phyloP scores from a whole-genome alignment of 2,113 vertebrate species.

The Tricholaema leucomelas region DNA sequence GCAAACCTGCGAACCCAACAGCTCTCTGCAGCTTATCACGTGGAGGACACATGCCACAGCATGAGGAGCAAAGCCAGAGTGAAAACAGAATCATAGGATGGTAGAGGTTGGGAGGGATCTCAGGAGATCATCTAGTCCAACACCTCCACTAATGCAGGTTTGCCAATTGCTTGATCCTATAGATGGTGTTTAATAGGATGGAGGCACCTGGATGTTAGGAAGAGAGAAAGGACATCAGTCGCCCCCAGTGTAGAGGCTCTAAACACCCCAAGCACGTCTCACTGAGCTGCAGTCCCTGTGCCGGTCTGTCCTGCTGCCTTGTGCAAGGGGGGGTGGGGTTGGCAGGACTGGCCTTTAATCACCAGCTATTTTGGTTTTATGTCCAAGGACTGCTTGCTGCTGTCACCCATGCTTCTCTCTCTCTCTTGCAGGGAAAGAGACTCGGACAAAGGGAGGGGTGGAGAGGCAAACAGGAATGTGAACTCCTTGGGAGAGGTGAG shows the following conservation, averaged over 20 bases:
- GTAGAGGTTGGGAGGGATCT: no score
- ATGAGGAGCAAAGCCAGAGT: background rate
- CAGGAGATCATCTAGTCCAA: no score
- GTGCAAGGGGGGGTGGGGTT: constrained; percentile 18
- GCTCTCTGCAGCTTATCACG: background rate
- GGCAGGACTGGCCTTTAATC: background rate
- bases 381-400: background rate
- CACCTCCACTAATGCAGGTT: no score
- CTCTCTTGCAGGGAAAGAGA: constrained; percentile 53
- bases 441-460: constrained; percentile 30
- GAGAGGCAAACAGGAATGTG: background rate
- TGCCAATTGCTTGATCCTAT: background rate
- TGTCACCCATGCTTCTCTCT: background rate
- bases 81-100: background rate
- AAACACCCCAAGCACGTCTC: background rate
- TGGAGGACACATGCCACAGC: background rate
- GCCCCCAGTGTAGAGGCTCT: background rate
- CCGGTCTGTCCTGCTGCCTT: background rate
- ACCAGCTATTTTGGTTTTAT: background rate
- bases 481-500: constrained; percentile 48
- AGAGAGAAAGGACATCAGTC: background rate
- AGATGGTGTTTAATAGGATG: background rate
- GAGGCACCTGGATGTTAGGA: background rate
- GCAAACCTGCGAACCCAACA: background rate
- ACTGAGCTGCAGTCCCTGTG: background rate